Evolutionary conservation across 2,797 vertebrate genomes (phyloP).

Genomic region (Danionella dracula): DNA sequence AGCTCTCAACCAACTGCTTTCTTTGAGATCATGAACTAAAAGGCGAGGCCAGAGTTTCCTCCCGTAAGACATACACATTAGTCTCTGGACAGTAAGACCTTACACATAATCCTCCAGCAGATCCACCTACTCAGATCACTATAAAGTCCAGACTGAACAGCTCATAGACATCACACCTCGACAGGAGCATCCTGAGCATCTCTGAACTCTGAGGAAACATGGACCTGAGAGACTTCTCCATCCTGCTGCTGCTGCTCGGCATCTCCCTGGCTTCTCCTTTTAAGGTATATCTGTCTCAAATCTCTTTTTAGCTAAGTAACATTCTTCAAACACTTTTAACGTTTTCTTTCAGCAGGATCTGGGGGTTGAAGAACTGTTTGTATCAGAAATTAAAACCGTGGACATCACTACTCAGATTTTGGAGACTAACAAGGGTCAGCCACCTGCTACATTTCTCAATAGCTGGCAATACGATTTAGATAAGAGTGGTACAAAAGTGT

Average conservation of each 20-base stretch:
- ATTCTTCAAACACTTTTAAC: not conserved
- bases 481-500: not conserved
- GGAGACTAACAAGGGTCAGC: constrained; percentile 27
- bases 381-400: not conserved
- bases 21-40: not conserved
- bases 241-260: constrained; percentile 36
- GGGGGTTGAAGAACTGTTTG: not conserved
- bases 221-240: constrained; percentile 26
- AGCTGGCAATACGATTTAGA: not conserved
- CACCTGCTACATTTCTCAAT: not conserved
- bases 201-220: constrained; percentile 24
- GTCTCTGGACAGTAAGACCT: not conserved
- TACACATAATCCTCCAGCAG: not conserved
- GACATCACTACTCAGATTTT: constrained; percentile 29
- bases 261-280: constrained; percentile 23
- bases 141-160: constrained; percentile 39
- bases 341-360: not conserved
- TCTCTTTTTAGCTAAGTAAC: not conserved
- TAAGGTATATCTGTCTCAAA: not conserved
- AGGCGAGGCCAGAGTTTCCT: not conserved
- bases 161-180: not conserved
- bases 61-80: not conserved
- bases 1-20: too few relatives aligned
- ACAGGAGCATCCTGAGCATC: too few relatives aligned
- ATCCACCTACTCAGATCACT: constrained; percentile 26